phyloP scores from a whole-genome alignment of 2,888 invertebrate species.

The Lasioglossum calceatum region DNA sequence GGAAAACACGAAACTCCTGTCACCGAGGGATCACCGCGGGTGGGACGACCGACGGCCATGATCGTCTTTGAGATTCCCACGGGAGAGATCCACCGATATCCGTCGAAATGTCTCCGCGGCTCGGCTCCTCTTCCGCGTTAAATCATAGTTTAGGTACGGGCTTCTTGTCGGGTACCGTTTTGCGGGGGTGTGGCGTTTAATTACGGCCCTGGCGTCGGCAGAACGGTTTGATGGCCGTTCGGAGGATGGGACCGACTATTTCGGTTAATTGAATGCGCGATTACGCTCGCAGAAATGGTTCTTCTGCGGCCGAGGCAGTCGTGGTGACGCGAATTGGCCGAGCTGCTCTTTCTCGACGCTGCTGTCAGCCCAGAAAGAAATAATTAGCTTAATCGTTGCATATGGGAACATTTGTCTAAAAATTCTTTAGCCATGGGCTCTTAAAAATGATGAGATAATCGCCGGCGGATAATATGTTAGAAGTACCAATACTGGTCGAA shows the following conservation, averaged over 20 bases:
- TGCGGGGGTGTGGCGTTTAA: conserved; percentile 30
- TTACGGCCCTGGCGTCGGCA: background rate
- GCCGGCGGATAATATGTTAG: background rate
- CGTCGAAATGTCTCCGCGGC: conserved; percentile 41
- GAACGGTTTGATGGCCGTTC: conserved; percentile 8
- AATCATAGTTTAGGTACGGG: background rate
- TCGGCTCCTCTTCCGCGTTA: conserved; percentile 54
- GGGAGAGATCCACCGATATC: conserved; percentile 37
- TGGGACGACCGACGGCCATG: conserved; percentile 53
- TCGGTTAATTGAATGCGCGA: conserved; percentile 17
- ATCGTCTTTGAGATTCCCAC: conserved; percentile 22
- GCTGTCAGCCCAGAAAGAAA: background rate
- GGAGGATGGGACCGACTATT: conserved; percentile 2
- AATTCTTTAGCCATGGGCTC: background rate
- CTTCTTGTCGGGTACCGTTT: conserved; percentile 16
- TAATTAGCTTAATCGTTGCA: background rate
- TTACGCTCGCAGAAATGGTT: background rate
- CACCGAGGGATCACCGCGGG: conserved; percentile 73
- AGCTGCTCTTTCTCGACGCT: background rate
- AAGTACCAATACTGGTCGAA: background rate
- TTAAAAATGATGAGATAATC: background rate
- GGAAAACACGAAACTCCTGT: conserved; percentile 67
- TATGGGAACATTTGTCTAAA: background rate
- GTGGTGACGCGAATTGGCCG: background rate
- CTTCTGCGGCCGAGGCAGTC: background rate